Evolutionary conservation across 2,888 invertebrate genomes (phyloP).

Genomic region (Lasioglossum vierecki): DNA sequence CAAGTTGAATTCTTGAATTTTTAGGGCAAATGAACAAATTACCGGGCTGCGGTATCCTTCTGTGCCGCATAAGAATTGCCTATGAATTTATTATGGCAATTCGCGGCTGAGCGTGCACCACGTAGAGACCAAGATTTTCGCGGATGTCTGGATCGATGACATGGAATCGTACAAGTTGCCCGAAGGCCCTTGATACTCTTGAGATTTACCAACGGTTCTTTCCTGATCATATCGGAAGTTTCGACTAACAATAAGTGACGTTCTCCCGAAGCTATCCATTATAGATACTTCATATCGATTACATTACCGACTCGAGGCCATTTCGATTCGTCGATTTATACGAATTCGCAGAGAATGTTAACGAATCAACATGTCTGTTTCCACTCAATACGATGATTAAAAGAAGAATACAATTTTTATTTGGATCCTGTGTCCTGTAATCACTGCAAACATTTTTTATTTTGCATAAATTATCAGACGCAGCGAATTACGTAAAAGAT

Average conservation of each 20-base stretch:
- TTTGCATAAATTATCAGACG: too few relatives aligned
- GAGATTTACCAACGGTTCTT: slow-evolving; percentile 71
- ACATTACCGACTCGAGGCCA: background rate
- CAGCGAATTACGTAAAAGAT: too few relatives aligned
- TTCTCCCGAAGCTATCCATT: slow-evolving; percentile 42
- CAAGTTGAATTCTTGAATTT: slow-evolving; percentile 45
- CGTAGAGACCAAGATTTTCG: slow-evolving; percentile 62
- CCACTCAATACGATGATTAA: too few relatives aligned
- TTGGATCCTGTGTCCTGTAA: too few relatives aligned
- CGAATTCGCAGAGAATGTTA: background rate
- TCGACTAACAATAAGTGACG: slow-evolving; percentile 48
- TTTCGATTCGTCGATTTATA: background rate
- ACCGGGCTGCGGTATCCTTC: slow-evolving; percentile 49
- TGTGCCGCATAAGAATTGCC: slow-evolving; percentile 69
- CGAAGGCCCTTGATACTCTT: slow-evolving; percentile 67
- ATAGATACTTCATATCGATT: slow-evolving; percentile 16
- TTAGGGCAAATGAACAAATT: slow-evolving; percentile 57
- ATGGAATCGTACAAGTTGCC: slow-evolving; percentile 74
- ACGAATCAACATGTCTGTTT: background rate
- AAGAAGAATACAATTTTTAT: too few relatives aligned
- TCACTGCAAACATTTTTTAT: too few relatives aligned
- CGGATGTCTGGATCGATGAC: slow-evolving; percentile 60
- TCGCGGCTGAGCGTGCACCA: slow-evolving; percentile 58
- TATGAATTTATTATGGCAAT: slow-evolving; percentile 74
- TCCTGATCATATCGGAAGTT: slow-evolving; percentile 62